Evolutionary conservation across 2,888 invertebrate genomes (phyloP).

Genomic region (Cheilosia vernalis): DNA sequence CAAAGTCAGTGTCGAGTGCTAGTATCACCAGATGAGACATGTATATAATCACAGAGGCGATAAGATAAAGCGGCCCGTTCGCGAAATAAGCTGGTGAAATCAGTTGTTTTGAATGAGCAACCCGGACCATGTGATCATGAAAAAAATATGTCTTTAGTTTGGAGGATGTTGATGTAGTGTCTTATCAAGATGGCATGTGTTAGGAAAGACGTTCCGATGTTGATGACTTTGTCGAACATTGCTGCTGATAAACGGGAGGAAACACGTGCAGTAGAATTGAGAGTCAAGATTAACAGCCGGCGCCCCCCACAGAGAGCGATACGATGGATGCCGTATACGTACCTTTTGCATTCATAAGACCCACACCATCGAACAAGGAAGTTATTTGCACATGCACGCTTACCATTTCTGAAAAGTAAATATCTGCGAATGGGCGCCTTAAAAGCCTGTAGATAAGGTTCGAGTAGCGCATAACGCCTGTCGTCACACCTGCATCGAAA

Average conservation of each 20-base stretch:
- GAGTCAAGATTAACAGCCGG: no score
- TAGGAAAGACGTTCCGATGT: not conserved
- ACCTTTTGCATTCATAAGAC: no score
- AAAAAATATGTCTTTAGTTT: not conserved
- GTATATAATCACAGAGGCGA: conserved; percentile 14
- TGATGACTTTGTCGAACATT: no score
- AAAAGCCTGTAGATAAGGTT: conserved; percentile 2
- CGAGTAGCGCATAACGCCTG: not conserved
- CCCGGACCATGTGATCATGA: not conserved
- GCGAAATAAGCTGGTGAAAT: not conserved
- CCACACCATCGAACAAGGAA: no score
- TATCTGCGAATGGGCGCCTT: no score
- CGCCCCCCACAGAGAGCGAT: no score
- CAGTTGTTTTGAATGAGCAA: not conserved
- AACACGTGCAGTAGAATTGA: no score
- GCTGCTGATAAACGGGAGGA: no score
- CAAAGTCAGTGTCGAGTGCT: conserved; percentile 18
- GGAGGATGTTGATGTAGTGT: not conserved
- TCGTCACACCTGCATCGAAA: conserved; percentile 9
- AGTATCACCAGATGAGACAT: conserved; percentile 8
- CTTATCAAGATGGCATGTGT: not conserved
- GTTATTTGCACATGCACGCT: no score
- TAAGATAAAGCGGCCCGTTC: conserved; percentile 1
- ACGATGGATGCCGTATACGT: no score
- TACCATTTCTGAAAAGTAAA: no score